Evolutionary conservation across 2,888 invertebrate genomes (phyloP).

Genomic region (Xylota sylvarum): DNA sequence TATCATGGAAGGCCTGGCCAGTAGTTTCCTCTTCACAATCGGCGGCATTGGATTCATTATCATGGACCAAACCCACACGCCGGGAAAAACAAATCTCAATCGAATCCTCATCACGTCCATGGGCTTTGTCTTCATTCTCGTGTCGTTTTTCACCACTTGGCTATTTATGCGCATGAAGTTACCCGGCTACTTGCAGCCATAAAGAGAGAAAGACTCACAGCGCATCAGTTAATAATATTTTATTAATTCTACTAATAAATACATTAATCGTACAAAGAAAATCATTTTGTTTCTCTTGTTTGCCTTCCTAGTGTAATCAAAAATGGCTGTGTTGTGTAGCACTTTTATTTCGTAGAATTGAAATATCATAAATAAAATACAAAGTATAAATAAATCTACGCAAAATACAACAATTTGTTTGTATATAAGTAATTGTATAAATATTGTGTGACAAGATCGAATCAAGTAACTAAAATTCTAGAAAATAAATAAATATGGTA

Average conservation of each 20-base stretch:
- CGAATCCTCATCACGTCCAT: conserved; percentile 92
- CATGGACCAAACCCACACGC: conserved; percentile 96
- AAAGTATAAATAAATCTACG: conserved; percentile 67
- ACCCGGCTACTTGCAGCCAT: conserved; percentile 91
- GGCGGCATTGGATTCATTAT: conserved; percentile 99
- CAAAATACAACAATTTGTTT: conserved; percentile 69
- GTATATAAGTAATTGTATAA: conserved; percentile 52
- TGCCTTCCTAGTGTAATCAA: conserved; percentile 33
- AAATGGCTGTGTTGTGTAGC: conserved; percentile 75
- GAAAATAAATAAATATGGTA: conserved; percentile 42
- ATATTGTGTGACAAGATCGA: conserved; percentile 70
- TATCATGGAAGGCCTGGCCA: conserved; percentile 99
- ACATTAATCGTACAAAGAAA: conserved; percentile 66
- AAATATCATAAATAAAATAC: conserved; percentile 59
- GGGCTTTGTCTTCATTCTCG: conserved; percentile 95
- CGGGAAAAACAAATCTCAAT: conserved; percentile 94
- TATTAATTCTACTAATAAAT: conserved; percentile 70
- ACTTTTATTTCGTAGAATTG: conserved; percentile 51
- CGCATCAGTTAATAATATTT: conserved; percentile 46
- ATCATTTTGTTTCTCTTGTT: conserved; percentile 28
- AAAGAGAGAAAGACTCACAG: conserved; percentile 47
- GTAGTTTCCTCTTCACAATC: conserved; percentile 98
- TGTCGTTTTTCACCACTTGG: conserved; percentile 98
- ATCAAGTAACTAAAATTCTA: conserved; percentile 47
- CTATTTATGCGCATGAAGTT: conserved; percentile 99